phyloP scores from a whole-genome alignment of 2,888 invertebrate species.

The Mechanitis mazaeus region DNA sequence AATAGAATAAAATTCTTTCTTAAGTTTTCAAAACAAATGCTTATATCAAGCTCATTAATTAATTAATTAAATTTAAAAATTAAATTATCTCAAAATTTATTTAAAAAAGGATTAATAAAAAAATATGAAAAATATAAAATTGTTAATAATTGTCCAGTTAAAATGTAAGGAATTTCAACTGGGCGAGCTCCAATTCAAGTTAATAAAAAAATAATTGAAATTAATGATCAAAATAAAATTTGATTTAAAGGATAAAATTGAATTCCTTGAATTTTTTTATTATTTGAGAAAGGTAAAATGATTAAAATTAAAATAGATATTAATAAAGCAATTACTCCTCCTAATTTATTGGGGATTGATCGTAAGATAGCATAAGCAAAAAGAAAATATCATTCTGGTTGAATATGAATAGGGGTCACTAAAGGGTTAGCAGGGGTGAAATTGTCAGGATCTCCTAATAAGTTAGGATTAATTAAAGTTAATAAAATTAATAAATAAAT shows the following conservation, averaged over 20 bases:
- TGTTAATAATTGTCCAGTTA: conserved; percentile 78
- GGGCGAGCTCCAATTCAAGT: conserved; percentile 83
- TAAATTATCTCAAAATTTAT: conserved; percentile 75
- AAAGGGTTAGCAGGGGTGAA: conserved; percentile 82
- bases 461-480: conserved; percentile 74
- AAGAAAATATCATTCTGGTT: conserved; percentile 91
- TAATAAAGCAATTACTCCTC: conserved; percentile 82
- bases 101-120: conserved; percentile 69
- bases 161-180: conserved; percentile 81
- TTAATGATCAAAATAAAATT: conserved; percentile 77
- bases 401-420: conserved; percentile 84
- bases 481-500: conserved; percentile 70
- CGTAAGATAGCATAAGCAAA: conserved; percentile 89
- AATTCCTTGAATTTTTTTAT: conserved; percentile 76
- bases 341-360: conserved; percentile 86
- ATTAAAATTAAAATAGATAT: conserved; percentile 82
- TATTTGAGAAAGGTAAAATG: conserved; percentile 75
- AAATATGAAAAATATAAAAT: conserved; percentile 77
- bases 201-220: conserved; percentile 76
- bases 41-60: conserved; percentile 80
- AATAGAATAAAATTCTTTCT: conserved; percentile 79
- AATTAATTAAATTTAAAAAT: conserved; percentile 55
- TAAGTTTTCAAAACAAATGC: conserved; percentile 84
- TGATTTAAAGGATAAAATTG: conserved; percentile 79
- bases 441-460: conserved; percentile 84